Percentiles rank a stretch among this genome's conserved stretches.
Conservation (phyloP, 2,113 vertebrate genomes). For the Elephantulus edwardii region DNA sequence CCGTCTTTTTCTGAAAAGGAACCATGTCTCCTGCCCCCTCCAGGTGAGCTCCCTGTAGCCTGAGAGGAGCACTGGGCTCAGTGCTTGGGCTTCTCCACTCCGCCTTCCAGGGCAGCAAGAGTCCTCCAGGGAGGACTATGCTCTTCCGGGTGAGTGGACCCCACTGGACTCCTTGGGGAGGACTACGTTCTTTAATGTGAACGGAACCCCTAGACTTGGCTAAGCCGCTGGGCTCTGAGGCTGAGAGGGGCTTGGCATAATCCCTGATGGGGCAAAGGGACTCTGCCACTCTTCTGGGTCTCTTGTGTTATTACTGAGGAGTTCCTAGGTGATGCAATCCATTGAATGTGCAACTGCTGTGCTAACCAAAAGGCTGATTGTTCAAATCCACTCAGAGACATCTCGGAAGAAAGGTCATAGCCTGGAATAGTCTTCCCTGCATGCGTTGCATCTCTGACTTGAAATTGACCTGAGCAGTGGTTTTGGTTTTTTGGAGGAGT, state of each 20-base stretch:
- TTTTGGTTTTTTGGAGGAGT: too few species aligned
- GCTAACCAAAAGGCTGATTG: background rate
- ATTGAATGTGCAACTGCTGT: background rate
- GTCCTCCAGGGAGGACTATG: background rate
- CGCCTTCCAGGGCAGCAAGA: too few species aligned
- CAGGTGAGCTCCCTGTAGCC: rapidly evolving
- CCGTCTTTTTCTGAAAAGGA: background rate
- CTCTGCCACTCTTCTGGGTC: background rate
- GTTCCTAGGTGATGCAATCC: background rate
- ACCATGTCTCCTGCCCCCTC: background rate
- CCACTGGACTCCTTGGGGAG: too few species aligned
- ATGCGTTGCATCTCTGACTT: too few species aligned
- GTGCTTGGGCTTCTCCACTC: too few species aligned
- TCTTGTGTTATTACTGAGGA: background rate
- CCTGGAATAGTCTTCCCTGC: too few species aligned
- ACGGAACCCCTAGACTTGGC: too few species aligned
- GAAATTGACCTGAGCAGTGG: too few species aligned
- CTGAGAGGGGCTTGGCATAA: background rate
- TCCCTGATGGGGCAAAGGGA: background rate
- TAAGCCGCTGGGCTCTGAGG: background rate
- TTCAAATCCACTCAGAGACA: background rate
- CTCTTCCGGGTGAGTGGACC: background rate
- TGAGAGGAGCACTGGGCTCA: background rate
- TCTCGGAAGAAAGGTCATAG: too few species aligned
- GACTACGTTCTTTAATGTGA: too few species aligned